Conservation (phyloP, 2,797 vertebrate species). For the Poeciliopsis presidionis region DNA sequence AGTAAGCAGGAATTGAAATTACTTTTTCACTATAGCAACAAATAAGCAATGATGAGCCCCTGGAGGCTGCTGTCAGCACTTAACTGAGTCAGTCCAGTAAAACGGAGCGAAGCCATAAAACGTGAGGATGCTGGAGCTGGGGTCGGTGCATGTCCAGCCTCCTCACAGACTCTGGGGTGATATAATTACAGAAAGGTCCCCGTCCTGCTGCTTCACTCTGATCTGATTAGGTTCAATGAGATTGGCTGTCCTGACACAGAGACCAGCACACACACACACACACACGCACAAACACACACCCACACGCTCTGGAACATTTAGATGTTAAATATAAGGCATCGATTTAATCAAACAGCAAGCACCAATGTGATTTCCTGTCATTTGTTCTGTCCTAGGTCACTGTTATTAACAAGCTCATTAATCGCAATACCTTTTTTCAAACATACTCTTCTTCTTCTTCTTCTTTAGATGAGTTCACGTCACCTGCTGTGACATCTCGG, state of each 20-base stretch:
- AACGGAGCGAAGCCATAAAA: slow-evolving; percentile 24
- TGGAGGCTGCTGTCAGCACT: slow-evolving; percentile 15
- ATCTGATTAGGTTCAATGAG: slow-evolving; percentile 72
- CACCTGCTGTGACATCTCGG: slow-evolving; percentile 40
- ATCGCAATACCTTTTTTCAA: not conserved
- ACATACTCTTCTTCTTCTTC: not conserved
- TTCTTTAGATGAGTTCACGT: slow-evolving; percentile 17
- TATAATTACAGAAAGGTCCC: slow-evolving; percentile 69
- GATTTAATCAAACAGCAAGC: not conserved
- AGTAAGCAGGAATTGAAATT: not conserved
- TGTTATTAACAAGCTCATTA: not conserved
- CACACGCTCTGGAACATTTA: slow-evolving; percentile 10
- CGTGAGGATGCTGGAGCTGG: slow-evolving; percentile 16
- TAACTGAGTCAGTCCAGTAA: slow-evolving; percentile 12
- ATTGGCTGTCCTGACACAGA: slow-evolving; percentile 52
- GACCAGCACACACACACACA: slow-evolving; percentile 11
- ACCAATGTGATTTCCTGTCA: not conserved
- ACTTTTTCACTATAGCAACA: not conserved
- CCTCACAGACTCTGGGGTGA: slow-evolving; percentile 51
- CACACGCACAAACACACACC: not conserved
- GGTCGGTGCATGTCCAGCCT: slow-evolving; percentile 21
- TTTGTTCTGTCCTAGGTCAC: not conserved
- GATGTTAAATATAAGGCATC: not conserved
- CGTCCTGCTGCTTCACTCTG: slow-evolving; percentile 51
- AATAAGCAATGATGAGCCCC: slow-evolving; percentile 40